A percentile compares a stretch with the other conserved stretches of the same genome.
phyloP scores from a whole-genome alignment of 37 sponge, comb jelly and placozoan genomes.

The Ephydatia muelleri region DNA sequence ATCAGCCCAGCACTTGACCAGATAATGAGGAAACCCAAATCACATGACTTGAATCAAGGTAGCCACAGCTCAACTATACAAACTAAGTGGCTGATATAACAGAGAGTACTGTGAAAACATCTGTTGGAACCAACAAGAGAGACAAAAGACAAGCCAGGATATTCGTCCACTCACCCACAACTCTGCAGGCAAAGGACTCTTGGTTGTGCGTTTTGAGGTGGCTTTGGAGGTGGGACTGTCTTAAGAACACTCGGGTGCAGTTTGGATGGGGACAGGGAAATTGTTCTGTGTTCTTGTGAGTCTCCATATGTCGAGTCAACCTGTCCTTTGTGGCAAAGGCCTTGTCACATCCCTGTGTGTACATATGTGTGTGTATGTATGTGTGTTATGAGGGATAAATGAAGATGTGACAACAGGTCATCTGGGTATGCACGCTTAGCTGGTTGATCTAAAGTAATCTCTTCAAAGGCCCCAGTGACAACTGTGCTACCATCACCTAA shows the following conservation, averaged over 20 bases:
- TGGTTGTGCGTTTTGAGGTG: constrained; percentile 68
- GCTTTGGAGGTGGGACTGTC: constrained; percentile 62
- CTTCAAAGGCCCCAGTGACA: too few relatives aligned
- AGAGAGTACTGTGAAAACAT: not conserved
- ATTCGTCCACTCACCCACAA: constrained; percentile 50
- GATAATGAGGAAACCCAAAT: too few relatives aligned
- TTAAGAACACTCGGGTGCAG: constrained; percentile 61
- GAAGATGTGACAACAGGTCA: not conserved
- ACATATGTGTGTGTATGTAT: not conserved
- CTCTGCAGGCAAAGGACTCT: constrained; percentile 56
- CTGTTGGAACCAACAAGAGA: too few relatives aligned
- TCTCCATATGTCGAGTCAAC: constrained; percentile 33
- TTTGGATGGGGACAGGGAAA: constrained; percentile 56
- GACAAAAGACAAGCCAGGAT: not conserved
- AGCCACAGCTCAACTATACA: not conserved
- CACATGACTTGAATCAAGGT: not conserved
- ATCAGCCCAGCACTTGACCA: not conserved
- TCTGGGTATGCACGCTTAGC: too few relatives aligned
- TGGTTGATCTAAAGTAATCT: too few relatives aligned
- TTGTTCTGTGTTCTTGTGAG: constrained; percentile 40
- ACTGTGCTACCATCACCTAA: too few relatives aligned
- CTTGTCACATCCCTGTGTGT: constrained; percentile 52
- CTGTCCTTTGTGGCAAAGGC: constrained; percentile 39
- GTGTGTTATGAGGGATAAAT: not conserved
- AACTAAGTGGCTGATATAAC: not conserved